These are phyloP conservation scores for Pseudorasbora parva DNA, from an alignment of 2,113 vertebrate genomes.

Conservation along the genomic window DNA sequence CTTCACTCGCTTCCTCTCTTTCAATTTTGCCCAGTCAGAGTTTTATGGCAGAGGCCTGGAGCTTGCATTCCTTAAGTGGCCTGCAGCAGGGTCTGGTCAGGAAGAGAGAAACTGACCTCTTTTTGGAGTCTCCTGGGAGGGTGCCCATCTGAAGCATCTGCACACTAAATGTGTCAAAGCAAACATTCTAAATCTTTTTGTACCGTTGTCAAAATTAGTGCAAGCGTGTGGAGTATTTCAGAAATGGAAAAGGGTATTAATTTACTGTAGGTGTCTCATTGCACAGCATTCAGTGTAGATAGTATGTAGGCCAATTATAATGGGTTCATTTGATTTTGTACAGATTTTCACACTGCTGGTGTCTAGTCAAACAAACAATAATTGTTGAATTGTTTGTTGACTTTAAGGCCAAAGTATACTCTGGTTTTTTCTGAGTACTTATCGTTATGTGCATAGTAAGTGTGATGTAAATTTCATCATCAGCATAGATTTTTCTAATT, in stretches of 20 bases:
- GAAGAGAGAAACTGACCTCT: conserved; percentile 63
- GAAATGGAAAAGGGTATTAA: background rate
- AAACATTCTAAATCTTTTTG: background rate
- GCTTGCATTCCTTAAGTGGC: conserved; percentile 65
- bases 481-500: no score
- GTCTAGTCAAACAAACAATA: no score
- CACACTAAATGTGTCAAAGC: background rate
- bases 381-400: no score
- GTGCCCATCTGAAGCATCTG: conserved; percentile 4
- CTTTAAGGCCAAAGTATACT: no score
- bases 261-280: background rate
- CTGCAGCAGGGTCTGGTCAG: conserved; percentile 36
- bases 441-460: no score
- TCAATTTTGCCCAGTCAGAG: conserved; percentile 69
- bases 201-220: background rate
- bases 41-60: conserved; percentile 39
- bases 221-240: background rate
- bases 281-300: no score
- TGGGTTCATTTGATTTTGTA: no score
- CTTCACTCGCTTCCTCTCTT: conserved; percentile 14
- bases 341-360: no score
- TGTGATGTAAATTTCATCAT: no score
- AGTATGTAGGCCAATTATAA: no score
- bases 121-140: conserved; percentile 34
- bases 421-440: no score